Base-by-base conservation (phyloP, 2,888 invertebrate species). In the Agriopis aurantiaria region DNA sequence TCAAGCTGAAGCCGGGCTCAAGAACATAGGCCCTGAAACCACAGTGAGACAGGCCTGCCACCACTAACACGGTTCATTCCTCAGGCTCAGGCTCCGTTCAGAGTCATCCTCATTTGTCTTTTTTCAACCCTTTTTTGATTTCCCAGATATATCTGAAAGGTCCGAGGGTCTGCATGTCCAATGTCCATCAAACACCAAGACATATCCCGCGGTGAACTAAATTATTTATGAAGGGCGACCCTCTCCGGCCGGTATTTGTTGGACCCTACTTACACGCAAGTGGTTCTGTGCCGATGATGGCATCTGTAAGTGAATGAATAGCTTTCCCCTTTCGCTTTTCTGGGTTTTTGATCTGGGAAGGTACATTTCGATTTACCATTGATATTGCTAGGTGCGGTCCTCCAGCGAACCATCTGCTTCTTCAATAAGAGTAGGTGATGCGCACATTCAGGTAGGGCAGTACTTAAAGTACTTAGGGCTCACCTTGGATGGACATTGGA, bases 171-270 rank as follows among this genome's bases (percentile, higher is more conserved):
- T 58, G 23, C 46, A 57, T 17, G 46, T 46, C 23, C 48, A 41
- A 49, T 49, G 62, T 53, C 62, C 52, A 62, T 62, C 62, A 62
- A 53, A 62, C 46, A 23, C 53, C 62, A 53, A 62, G 62, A 53
- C 43, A 61, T 23, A 23, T 51, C 61, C 40, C 52, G 52, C 45
- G 62, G 62, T 43, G 45, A 23, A 62, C 52, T 62, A 62, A 62
- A 62, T 62, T 62, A 62, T 62, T 62, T 62, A 62, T 62, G 53
- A 62, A 62, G 53, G 62, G 14, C 52, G 62, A 62, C 62, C 62
- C 62, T 62, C 46, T 8, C 58, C 33, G 46, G 23, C 23, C 58
- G 45, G 33, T 33, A 46, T 43, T 61, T 10, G 52, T 61, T 43
- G 53, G 62, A 62, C 62, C 62, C 62, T 53, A 62, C 62, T 62